Percentiles rank a stretch among this genome's conserved stretches.
Evolutionary conservation across 2,797 vertebrate species (phyloP).

Genomic region (Pseudochaenichthys georgianus): DNA sequence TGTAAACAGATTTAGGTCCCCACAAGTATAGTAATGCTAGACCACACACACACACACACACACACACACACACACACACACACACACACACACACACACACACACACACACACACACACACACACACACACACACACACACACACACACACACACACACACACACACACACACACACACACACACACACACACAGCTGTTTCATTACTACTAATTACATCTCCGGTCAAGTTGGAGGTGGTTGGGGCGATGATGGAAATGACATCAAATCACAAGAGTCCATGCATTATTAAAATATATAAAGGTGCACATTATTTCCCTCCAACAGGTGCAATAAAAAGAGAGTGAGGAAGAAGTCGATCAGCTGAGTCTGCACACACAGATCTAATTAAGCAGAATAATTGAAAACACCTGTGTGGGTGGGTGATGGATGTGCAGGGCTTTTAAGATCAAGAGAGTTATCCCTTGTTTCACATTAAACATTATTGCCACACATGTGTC

Average conservation of each 20-base stretch:
- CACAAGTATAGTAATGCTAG: too few species aligned
- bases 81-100: neutral
- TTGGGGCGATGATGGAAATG: conserved; percentile 6
- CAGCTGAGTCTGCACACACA: conserved; percentile 23
- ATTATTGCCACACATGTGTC: neutral
- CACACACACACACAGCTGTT: neutral
- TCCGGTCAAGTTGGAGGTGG: conserved; percentile 5
- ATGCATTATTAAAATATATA: neutral
- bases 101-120: neutral
- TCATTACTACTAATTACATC: conserved; percentile 9
- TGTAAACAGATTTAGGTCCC: too few species aligned
- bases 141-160: neutral
- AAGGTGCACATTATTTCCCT: neutral
- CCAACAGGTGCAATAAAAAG: conserved; percentile 29
- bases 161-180: neutral
- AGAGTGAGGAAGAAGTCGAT: conserved; percentile 2
- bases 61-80: neutral
- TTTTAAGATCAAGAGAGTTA: conserved; percentile 1
- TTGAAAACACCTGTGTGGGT: conserved; percentile 43
- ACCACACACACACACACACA: neutral
- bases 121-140: neutral
- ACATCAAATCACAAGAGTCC: neutral
- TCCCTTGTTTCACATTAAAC: conserved; percentile 12
- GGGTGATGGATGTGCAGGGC: conserved; percentile 26
- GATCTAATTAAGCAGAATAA: conserved; percentile 43